phyloP scores from a whole-genome alignment of 2,113 vertebrate genomes.

The Narcine bancroftii region DNA sequence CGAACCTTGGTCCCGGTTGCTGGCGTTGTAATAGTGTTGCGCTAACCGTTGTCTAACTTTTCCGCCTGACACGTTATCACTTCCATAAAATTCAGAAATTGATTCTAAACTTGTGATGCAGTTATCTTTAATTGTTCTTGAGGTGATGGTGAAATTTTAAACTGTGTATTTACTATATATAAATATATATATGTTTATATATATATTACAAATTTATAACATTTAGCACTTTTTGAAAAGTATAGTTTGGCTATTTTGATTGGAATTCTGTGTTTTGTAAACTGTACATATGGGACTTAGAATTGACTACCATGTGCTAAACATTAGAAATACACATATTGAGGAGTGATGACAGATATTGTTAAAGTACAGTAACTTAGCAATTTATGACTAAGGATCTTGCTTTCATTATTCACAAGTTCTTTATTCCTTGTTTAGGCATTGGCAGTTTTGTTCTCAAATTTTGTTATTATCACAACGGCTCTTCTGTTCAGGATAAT shows the following conservation, averaged over 20 bases:
- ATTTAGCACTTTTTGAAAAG: not conserved
- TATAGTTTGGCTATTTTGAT: not conserved
- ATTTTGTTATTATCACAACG: slow-evolving; percentile 96
- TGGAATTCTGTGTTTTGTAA: not conserved
- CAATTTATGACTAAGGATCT: not conserved
- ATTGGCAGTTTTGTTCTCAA: slow-evolving; percentile 92
- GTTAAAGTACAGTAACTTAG: not conserved
- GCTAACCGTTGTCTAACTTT: no score
- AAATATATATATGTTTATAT: no score
- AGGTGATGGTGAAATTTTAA: not conserved
- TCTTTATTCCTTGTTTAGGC: slow-evolving; percentile 55
- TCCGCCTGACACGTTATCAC: no score
- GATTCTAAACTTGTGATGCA: not conserved
- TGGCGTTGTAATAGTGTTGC: no score
- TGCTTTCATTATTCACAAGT: not conserved
- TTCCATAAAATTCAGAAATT: not conserved
- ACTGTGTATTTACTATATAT: not conserved
- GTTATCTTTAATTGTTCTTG: not conserved
- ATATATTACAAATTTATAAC: not conserved
- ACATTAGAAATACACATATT: not conserved
- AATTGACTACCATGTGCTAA: not conserved
- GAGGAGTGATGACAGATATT: not conserved
- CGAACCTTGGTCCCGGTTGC: no score
- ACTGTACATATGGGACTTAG: not conserved
- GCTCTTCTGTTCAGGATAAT: slow-evolving; percentile 90